These are phyloP conservation scores for Cotesia vestalis DNA, from an alignment of 1,140 invertebrate genomes.

Conservation along the genomic window DNA sequence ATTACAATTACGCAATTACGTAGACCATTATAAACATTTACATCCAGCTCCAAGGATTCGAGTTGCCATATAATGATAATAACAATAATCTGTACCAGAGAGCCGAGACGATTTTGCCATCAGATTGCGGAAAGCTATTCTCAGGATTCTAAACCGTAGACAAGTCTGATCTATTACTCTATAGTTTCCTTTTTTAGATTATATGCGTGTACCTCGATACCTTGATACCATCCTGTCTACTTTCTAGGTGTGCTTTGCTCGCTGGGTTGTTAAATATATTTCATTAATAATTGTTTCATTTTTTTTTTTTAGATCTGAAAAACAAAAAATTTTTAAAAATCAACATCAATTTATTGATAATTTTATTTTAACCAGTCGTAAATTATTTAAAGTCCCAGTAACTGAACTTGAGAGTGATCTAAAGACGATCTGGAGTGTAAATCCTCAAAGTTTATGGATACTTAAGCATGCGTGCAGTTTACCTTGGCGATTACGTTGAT, in stretches of 20 bases:
- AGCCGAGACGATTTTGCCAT: slow-evolving; percentile 17
- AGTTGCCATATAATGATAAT: background rate
- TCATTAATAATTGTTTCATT: too few relatives aligned
- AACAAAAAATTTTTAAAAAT: too few relatives aligned
- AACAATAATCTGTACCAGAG: slow-evolving; percentile 16
- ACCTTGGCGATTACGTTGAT: slow-evolving; percentile 4
- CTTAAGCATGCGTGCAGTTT: background rate
- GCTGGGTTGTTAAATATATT: too few relatives aligned
- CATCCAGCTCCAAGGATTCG: background rate
- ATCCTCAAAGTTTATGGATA: slow-evolving; percentile 7
- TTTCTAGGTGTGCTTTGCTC: too few relatives aligned
- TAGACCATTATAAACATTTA: too few relatives aligned
- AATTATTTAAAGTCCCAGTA: background rate
- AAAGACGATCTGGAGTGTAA: background rate
- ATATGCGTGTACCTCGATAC: background rate
- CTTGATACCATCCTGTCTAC: too few relatives aligned
- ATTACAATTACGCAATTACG: slow-evolving; percentile 30
- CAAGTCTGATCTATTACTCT: background rate
- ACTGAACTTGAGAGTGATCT: background rate
- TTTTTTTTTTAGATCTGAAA: too few relatives aligned
- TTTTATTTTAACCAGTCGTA: too few relatives aligned
- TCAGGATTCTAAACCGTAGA: background rate
- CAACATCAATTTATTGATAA: too few relatives aligned
- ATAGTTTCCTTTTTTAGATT: slow-evolving; percentile 3
- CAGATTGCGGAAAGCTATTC: slow-evolving; percentile 21